Evolutionary conservation across 2,888 invertebrate genomes (phyloP).

Genomic region (Acleris laterana): DNA sequence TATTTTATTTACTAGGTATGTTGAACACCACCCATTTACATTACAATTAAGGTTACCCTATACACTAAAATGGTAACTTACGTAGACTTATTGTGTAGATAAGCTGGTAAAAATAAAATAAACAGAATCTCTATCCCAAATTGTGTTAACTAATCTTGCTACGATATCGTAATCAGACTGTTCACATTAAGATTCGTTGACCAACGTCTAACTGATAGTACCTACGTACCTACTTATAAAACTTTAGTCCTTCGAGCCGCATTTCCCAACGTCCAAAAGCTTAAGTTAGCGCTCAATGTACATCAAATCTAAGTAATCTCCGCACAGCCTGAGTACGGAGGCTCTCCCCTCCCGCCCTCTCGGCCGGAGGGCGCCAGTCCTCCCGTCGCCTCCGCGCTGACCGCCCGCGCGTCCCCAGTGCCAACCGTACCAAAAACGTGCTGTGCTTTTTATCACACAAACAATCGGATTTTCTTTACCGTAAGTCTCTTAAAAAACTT

Average conservation of each 20-base stretch:
- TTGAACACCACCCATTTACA: no score
- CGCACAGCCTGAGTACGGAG: constrained; percentile 52
- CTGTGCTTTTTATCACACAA: constrained; percentile 60
- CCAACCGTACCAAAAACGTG: constrained; percentile 63
- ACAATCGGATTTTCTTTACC: constrained; percentile 69
- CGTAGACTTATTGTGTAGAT: no score
- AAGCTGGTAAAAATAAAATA: no score
- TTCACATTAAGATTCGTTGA: no score
- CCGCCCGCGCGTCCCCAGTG: constrained; percentile 58
- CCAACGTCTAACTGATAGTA: neutral
- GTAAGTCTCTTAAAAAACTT: constrained; percentile 60
- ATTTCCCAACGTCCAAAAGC: neutral
- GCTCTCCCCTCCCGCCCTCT: constrained; percentile 71
- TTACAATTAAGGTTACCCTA: no score
- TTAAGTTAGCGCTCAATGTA: constrained; percentile 55
- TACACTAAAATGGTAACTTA: no score
- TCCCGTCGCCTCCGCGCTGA: constrained; percentile 56
- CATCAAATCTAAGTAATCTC: constrained; percentile 54
- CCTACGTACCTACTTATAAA: neutral
- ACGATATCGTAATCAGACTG: no score
- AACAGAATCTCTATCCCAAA: no score
- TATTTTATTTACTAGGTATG: no score
- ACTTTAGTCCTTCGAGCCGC: neutral
- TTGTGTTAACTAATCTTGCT: no score
- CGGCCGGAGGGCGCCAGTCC: constrained; percentile 69